Percentiles rank a stretch among this genome's conserved stretches.
Conservation (phyloP, 1,140 invertebrate species). For the Drosophila tani region DNA sequence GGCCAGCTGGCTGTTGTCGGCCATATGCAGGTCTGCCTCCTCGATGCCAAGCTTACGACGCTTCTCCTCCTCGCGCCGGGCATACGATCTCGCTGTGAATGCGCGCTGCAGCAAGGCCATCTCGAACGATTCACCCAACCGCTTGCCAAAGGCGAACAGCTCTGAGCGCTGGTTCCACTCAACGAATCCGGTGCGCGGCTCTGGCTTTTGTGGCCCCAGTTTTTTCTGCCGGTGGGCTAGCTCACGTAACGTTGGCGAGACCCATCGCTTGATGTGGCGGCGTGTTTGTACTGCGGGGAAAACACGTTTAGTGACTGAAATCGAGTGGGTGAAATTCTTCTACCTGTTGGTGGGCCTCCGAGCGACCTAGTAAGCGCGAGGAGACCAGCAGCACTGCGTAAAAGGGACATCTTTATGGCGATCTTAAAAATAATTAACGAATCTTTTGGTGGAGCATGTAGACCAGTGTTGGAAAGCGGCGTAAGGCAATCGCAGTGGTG, state of each 20-base stretch:
- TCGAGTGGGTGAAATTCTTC: not conserved
- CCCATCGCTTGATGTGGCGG: constrained; percentile 86
- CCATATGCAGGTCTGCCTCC: constrained; percentile 86
- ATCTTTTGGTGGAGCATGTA: constrained; percentile 7
- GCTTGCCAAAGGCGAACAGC: constrained; percentile 93
- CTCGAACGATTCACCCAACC: constrained; percentile 94
- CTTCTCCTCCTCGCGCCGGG: constrained; percentile 89
- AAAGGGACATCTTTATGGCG: constrained; percentile 52
- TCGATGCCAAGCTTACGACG: constrained; percentile 90
- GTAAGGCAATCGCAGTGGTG: not conserved
- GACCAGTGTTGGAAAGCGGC: constrained; percentile 14
- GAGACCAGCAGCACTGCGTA: constrained; percentile 36
- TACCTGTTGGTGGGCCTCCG: constrained; percentile 39
- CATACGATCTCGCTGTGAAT: constrained; percentile 92
- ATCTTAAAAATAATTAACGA: constrained; percentile 37
- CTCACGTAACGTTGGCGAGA: constrained; percentile 86
- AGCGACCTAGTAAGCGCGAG: constrained; percentile 26
- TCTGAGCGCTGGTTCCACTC: constrained; percentile 97
- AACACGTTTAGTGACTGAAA: constrained; percentile 29
- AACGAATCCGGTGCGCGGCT: constrained; percentile 88
- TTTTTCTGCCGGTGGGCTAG: constrained; percentile 70
- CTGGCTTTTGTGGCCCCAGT: constrained; percentile 61
- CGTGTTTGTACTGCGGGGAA: constrained; percentile 51
- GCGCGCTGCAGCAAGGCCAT: constrained; percentile 89
- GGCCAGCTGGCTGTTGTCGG: constrained; percentile 90